Conservation (phyloP, 2,797 vertebrate genomes). For the Dendrocincla fuliginosa region DNA sequence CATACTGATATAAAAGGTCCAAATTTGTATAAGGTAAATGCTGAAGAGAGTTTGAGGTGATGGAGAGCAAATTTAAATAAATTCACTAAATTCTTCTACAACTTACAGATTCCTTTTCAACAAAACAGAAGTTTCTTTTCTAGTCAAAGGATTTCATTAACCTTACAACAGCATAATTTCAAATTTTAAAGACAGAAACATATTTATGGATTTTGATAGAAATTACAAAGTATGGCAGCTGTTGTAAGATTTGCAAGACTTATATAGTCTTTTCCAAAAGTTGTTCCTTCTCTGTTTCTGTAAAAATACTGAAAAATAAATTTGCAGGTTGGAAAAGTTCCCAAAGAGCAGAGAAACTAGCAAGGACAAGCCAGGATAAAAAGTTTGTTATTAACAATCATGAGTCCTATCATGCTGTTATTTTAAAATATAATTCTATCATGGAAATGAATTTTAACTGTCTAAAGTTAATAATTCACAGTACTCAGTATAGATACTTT, state of each 20-base stretch:
- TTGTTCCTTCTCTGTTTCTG: background rate
- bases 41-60: background rate
- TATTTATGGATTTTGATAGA: background rate
- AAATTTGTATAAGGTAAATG: background rate
- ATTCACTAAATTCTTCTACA: background rate
- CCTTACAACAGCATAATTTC: background rate
- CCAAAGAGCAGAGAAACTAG: background rate
- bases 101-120: background rate
- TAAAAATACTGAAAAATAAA: background rate
- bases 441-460: background rate
- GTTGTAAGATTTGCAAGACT: background rate
- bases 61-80: background rate
- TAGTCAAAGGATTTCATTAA: background rate
- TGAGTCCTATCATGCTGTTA: background rate
- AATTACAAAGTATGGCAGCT: background rate
- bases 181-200: background rate
- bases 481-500: background rate
- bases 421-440: background rate
- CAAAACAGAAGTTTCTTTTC: background rate
- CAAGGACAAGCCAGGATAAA: background rate
- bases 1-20: background rate
- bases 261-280: background rate
- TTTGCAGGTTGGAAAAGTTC: background rate
- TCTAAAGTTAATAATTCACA: background rate
- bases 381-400: background rate